Percentiles rank a stretch among this genome's conserved stretches.
phyloP scores from a whole-genome alignment of 2,113 vertebrate genomes.

The Myotis davidii region DNA sequence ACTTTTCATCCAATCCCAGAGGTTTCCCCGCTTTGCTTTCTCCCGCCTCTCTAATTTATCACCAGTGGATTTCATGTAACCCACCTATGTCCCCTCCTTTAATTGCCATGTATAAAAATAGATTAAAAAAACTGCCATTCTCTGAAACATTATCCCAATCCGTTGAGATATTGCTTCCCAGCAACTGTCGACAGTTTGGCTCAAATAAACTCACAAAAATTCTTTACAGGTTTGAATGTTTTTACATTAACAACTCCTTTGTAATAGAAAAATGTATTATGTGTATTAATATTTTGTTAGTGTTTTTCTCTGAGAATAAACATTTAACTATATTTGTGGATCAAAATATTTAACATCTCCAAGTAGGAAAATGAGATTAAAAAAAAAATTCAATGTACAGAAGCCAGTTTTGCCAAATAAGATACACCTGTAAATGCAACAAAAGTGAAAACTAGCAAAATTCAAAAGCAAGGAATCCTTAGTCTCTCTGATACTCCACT shows the following conservation, averaged over 20 bases:
- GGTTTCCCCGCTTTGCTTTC: too few species aligned
- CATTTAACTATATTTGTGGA: constrained; percentile 11
- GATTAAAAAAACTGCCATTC: too few species aligned
- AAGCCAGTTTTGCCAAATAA: constrained; percentile 31
- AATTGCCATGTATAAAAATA: too few species aligned
- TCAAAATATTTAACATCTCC: constrained; percentile 35
- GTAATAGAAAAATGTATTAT: not conserved
- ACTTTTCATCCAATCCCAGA: too few species aligned
- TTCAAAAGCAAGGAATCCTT: not conserved
- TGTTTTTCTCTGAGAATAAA: constrained; percentile 39
- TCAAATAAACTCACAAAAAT: too few species aligned
- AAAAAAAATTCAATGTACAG: not conserved
- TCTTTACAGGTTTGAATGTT: too few species aligned
- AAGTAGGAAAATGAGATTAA: not conserved
- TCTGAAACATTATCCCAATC: too few species aligned
- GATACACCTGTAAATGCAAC: not conserved
- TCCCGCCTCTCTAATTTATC: too few species aligned
- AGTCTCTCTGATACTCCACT: not conserved
- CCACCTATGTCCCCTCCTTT: too few species aligned
- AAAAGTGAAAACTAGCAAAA: not conserved
- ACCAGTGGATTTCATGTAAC: too few species aligned
- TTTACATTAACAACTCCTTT: not conserved
- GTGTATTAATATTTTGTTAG: not conserved
- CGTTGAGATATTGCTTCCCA: too few species aligned
- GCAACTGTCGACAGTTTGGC: too few species aligned